These are phyloP conservation scores for Halcyon smyrnensis DNA, from an alignment of 2,797 vertebrate species.

Conservation along the genomic window DNA sequence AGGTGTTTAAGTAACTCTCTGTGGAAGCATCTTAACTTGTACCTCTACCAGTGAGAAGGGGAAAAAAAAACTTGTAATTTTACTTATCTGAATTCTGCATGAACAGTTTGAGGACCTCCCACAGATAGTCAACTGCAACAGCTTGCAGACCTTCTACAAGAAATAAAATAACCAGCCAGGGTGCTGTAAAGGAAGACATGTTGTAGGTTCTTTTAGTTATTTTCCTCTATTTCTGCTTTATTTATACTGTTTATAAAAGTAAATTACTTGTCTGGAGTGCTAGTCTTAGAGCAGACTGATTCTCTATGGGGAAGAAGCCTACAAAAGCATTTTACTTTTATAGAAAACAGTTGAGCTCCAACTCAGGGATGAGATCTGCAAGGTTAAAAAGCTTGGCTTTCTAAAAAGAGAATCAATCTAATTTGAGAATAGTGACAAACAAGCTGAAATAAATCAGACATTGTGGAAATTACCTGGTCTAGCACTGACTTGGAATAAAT, in stretches of 20 bases:
- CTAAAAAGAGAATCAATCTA: slow-evolving; percentile 67
- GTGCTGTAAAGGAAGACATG: slow-evolving; percentile 38
- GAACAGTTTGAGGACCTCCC: slow-evolving; percentile 41
- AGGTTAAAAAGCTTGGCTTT: slow-evolving; percentile 75
- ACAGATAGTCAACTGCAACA: slow-evolving; percentile 31
- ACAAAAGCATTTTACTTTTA: slow-evolving; percentile 63
- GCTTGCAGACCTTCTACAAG: slow-evolving; percentile 47
- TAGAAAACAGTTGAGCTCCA: slow-evolving; percentile 68
- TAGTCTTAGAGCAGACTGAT: slow-evolving; percentile 48
- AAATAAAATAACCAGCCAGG: slow-evolving; percentile 58
- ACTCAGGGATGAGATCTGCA: slow-evolving; percentile 57
- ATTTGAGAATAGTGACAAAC: slow-evolving; percentile 68
- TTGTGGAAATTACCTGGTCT: slow-evolving; percentile 53
- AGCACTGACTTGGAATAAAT: slow-evolving; percentile 21
- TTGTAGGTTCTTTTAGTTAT: background rate
- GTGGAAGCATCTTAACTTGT: background rate
- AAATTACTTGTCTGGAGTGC: slow-evolving; percentile 72
- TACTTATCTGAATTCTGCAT: slow-evolving; percentile 2
- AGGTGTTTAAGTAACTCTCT: background rate
- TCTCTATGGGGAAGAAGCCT: slow-evolving; percentile 57
- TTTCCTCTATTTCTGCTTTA: slow-evolving; percentile 58
- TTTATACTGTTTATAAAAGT: slow-evolving; percentile 71
- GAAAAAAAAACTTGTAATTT: background rate
- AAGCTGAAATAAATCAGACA: slow-evolving; percentile 41
- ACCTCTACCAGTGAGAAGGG: background rate